A percentile compares a stretch with the other conserved stretches of the same genome.
Evolutionary conservation across 2,797 vertebrate species (phyloP).

Genomic region (Buceros bicornis): DNA sequence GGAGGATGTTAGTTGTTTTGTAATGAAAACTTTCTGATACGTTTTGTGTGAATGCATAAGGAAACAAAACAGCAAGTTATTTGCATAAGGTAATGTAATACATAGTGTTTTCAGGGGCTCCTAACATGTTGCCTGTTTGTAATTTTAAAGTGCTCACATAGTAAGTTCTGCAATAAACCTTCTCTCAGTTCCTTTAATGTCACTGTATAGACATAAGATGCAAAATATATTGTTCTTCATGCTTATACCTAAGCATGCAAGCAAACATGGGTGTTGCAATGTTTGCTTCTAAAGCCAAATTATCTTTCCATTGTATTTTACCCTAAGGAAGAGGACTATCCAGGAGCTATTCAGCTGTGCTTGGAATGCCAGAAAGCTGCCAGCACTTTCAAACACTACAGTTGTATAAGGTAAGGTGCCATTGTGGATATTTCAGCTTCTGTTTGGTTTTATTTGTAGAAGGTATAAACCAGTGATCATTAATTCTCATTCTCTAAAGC

Average conservation of each 20-base stretch:
- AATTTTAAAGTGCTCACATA: neutral
- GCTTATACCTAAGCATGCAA: neutral
- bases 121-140: neutral
- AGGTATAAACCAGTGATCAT: neutral
- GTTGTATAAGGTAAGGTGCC: constrained; percentile 93
- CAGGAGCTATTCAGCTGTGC: constrained; percentile 97
- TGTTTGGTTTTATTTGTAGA: neutral
- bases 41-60: neutral
- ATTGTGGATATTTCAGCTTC: neutral
- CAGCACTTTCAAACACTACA: constrained; percentile 99
- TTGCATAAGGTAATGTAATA: neutral
- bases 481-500: neutral
- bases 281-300: neutral
- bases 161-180: neutral
- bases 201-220: neutral
- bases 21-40: neutral
- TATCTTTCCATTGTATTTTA: neutral
- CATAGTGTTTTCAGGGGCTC: neutral
- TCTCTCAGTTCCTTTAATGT: neutral
- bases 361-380: constrained; percentile 98
- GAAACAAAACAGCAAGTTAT: neutral
- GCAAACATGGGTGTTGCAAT: neutral
- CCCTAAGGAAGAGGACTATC: constrained; percentile 95
- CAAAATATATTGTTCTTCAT: neutral
- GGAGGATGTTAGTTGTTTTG: neutral